Base-by-base conservation (phyloP, 2,113 vertebrate genomes). In the Oenanthe melanoleuca region DNA sequence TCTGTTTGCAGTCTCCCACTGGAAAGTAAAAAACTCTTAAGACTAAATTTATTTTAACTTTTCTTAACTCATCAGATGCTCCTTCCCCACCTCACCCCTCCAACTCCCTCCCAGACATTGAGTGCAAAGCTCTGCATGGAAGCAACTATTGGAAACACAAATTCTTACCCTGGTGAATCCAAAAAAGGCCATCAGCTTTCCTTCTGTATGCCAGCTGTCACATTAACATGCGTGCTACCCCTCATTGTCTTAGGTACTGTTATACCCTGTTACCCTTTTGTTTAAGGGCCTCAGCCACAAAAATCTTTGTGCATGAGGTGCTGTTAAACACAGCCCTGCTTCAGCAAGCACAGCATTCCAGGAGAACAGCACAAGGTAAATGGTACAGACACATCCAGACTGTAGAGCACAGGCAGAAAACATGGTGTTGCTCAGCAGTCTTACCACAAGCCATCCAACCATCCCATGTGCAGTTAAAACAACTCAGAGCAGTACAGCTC, bases 131-230 rank as follows among this genome's bases (percentile, higher is more conserved):
- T 86, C 52, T 14, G 23, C 15, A 24, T 8, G 18, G 60, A 89
- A 91, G 50, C 63, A 82, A 63, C 73, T 72, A 53, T 14, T 81
- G 77, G 70, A 89, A 82, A 61, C 64, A 67, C 2, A 1, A 80
- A 61, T 85, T 57, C 78, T 69, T 87, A 77, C 73, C 18, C 34
- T 1, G 15, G 42, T 31, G 29, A 34, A 92, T 44, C 60, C 4
- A 3, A 59, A 87, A 89, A 82, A 86, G 84, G 71, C 89, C 81
- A 93, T 77, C 81, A 80, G 55, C 67, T 80, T 89, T 83, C 71
- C 74, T 89, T 86, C 71, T 90, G 71, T 25, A 88, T 0, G 0
- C 65, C 89, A 94, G 85, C 78, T 93, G 93, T 82, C 82, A 80
- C 86, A 37, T 34, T 50, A 80, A 59, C 9, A 2, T 5, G 19